These are phyloP conservation scores for Lagenorhynchus albirostris DNA, from an alignment of 2,113 vertebrate genomes.

Conservation along the genomic window DNA sequence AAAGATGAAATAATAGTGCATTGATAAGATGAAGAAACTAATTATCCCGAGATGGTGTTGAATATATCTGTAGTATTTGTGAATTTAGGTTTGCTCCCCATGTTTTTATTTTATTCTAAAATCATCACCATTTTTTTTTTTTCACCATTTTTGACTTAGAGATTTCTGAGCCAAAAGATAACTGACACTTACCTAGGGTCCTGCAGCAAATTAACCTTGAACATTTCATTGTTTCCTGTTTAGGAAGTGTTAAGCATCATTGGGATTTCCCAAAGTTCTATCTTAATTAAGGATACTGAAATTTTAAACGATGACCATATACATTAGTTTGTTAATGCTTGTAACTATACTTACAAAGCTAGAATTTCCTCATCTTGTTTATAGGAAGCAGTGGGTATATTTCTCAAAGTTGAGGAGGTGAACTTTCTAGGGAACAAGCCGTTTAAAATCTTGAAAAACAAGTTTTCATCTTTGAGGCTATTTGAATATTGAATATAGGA, in stretches of 20 bases:
- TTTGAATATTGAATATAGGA: neutral
- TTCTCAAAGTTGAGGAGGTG: neutral
- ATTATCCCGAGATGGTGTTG: neutral
- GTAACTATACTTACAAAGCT: slow-evolving; percentile 11
- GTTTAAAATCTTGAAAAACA: slow-evolving; percentile 7
- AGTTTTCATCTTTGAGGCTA: slow-evolving; percentile 32
- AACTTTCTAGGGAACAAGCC: neutral
- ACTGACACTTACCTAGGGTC: neutral
- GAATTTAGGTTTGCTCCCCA: neutral
- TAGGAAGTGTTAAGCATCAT: neutral
- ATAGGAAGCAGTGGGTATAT: neutral
- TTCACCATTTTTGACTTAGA: slow-evolving; percentile 19
- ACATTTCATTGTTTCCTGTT: neutral
- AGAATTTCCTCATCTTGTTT: slow-evolving; percentile 3
- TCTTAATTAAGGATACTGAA: slow-evolving; percentile 19
- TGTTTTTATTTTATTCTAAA: slow-evolving; percentile 23
- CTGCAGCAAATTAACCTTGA: neutral
- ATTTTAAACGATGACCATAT: neutral
- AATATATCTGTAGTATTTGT: neutral
- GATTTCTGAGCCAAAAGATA: slow-evolving; percentile 26
- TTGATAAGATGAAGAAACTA: slow-evolving; percentile 39
- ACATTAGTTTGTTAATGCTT: slow-evolving; percentile 25
- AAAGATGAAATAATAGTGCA: slow-evolving; percentile 31
- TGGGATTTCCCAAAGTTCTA: neutral
- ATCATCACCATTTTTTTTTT: slow-evolving; percentile 18